Percentiles rank a stretch among this genome's conserved stretches.
Evolutionary conservation across 2,113 vertebrate genomes (phyloP).

Genomic region (Neoarius graeffei): DNA sequence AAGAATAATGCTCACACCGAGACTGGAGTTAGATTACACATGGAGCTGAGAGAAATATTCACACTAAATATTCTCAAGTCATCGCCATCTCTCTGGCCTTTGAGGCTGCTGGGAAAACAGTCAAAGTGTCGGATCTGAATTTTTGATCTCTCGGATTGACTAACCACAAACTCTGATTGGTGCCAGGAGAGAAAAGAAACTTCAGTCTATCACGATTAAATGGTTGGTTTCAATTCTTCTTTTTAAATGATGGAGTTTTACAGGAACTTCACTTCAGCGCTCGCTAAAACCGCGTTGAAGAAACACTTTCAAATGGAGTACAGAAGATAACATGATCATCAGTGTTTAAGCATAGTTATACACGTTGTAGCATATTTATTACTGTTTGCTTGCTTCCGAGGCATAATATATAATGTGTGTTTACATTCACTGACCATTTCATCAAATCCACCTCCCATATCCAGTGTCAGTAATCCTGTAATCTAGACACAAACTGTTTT

Average conservation of each 20-base stretch:
- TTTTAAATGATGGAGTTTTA: neutral
- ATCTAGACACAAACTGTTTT: neutral
- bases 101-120: neutral
- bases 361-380: too few species aligned
- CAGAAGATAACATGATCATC: too few species aligned
- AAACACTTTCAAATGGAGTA: too few species aligned
- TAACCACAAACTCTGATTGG: neutral
- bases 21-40: neutral
- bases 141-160: neutral
- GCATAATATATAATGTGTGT: neutral
- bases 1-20: constrained; percentile 3
- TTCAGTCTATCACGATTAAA: neutral
- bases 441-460: neutral
- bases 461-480: neutral
- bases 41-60: neutral
- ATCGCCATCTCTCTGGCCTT: neutral
- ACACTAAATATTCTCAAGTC: neutral
- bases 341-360: too few species aligned
- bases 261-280: neutral
- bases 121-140: neutral
- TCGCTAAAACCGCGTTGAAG: neutral
- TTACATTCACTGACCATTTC: neutral
- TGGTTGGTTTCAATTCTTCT: neutral
- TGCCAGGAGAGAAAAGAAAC: neutral
- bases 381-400: neutral